phyloP scores from a whole-genome alignment of 2,888 invertebrate genomes.

The Troilus luridus region DNA sequence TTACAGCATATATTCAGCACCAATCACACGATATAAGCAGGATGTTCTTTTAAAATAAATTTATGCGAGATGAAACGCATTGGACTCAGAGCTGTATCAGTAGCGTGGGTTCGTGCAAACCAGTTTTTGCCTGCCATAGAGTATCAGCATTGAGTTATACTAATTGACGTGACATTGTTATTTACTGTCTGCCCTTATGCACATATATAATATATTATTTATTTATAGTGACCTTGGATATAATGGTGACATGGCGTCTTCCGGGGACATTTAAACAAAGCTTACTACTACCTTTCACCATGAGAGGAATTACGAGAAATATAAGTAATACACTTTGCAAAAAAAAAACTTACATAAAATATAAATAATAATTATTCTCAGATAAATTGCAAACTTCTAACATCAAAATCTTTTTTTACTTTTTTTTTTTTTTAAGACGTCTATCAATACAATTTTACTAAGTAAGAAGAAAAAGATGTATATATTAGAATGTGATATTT shows the following conservation, averaged over 20 bases:
- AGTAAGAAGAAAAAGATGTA: no score
- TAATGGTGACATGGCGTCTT: slow-evolving; percentile 10
- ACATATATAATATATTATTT: slow-evolving; percentile 41
- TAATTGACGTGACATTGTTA: slow-evolving; percentile 44
- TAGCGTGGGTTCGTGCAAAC: slow-evolving; percentile 37
- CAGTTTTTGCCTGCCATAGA: slow-evolving; percentile 24
- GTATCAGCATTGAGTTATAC: slow-evolving; percentile 42
- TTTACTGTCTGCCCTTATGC: slow-evolving; percentile 19
- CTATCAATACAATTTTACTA: no score
- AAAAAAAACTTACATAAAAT: no score
- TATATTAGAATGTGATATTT: no score
- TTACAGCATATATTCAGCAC: no score
- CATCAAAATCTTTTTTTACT: no score
- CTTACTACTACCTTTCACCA: not conserved
- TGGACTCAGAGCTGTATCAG: not conserved
- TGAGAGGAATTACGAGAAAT: not conserved
- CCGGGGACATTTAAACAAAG: not conserved
- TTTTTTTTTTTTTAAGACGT: no score
- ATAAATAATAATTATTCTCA: no score
- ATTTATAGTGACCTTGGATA: slow-evolving; percentile 35
- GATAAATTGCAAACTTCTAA: no score
- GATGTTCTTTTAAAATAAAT: not conserved
- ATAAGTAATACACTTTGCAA: not conserved
- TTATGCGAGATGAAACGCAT: not conserved
- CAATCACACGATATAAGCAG: no score